Evolutionary conservation across 2,797 vertebrate genomes (phyloP).

Genomic region (Sebastes minor): DNA sequence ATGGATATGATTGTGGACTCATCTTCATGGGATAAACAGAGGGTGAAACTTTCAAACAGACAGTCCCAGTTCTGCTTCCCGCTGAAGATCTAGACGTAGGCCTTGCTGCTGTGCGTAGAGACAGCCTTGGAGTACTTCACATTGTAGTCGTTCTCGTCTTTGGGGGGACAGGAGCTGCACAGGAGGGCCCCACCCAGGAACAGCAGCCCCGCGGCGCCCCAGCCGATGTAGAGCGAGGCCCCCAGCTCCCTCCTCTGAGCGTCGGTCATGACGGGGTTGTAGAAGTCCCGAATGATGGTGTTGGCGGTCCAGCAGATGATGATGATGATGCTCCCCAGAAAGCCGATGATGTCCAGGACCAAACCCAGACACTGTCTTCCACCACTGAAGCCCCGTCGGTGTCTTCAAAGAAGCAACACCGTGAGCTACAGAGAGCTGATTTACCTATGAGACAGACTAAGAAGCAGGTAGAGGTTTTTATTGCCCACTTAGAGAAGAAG

Average conservation of each 20-base stretch:
- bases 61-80: not conserved
- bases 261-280: constrained; percentile 83
- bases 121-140: constrained; percentile 69
- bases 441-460: not conserved
- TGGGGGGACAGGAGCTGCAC: constrained; percentile 77
- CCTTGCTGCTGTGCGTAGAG: constrained; percentile 61
- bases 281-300: constrained; percentile 87
- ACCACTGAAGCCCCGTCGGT: constrained; percentile 41
- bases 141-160: constrained; percentile 32
- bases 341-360: constrained; percentile 84
- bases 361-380: constrained; percentile 88
- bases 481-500: not conserved
- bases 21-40: not conserved
- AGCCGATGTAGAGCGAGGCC: constrained; percentile 89
- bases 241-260: constrained; percentile 90
- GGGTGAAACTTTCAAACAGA: not conserved
- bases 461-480: not conserved
- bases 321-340: constrained; percentile 85
- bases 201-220: constrained; percentile 84
- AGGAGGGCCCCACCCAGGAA: constrained; percentile 88
- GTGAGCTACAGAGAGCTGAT: not conserved
- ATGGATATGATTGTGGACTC: not conserved
- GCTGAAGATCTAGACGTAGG: constrained; percentile 65
- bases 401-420: not conserved
- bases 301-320: constrained; percentile 88